These are phyloP conservation scores for Dromaius novaehollandiae DNA, from an alignment of 2,113 vertebrate species.

Conservation along the genomic window DNA sequence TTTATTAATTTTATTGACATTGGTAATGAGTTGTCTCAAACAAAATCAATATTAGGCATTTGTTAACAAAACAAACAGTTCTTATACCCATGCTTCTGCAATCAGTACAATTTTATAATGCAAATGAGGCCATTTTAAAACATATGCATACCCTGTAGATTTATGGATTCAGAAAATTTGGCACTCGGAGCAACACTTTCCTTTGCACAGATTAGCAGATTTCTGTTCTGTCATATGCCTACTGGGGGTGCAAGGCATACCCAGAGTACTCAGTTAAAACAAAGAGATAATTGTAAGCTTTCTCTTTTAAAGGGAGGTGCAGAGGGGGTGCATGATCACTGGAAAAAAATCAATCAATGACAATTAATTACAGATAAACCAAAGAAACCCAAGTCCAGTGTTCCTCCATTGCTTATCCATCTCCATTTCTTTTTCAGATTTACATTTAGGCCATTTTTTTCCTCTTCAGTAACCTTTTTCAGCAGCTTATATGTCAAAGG, in stretches of 20 bases:
- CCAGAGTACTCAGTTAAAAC: not conserved
- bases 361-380: not conserved
- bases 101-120: not conserved
- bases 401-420: not conserved
- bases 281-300: not conserved
- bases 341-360: not conserved
- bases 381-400: not conserved
- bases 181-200: not conserved
- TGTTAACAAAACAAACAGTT: not conserved
- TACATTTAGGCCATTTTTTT: not conserved
- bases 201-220: not conserved
- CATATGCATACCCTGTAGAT: not conserved
- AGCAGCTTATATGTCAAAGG: not conserved
- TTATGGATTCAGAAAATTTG: not conserved
- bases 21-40: not conserved
- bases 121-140: not conserved
- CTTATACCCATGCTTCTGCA: not conserved
- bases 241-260: not conserved
- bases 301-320: not conserved
- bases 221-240: not conserved
- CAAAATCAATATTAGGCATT: not conserved
- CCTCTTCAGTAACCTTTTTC: not conserved
- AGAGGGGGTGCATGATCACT: not conserved
- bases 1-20: not conserved
- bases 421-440: not conserved